Conservation (phyloP, 2,888 invertebrate genomes). For the Stegana nigrithorax region DNA sequence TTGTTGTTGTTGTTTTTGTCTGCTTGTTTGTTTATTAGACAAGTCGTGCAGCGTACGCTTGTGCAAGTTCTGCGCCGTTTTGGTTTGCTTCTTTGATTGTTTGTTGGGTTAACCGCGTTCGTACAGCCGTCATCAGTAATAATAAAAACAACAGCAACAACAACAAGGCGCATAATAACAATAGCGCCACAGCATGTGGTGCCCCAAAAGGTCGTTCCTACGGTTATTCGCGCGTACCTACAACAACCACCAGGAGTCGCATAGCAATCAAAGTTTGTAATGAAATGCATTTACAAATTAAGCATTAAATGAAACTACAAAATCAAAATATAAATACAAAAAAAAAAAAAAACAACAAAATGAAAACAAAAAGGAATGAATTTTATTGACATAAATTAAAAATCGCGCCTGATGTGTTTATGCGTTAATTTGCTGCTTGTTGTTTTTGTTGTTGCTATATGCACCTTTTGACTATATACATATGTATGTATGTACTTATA, state of each 20-base stretch:
- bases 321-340: too few species aligned
- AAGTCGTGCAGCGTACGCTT: neutral
- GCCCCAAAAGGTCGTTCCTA: neutral
- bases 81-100: neutral
- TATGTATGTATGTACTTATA: too few species aligned
- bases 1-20: neutral
- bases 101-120: slow-evolving; percentile 8
- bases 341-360: too few species aligned
- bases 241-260: neutral
- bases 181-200: slow-evolving; percentile 17
- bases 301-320: too few species aligned
- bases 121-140: too few species aligned
- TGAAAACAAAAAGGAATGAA: too few species aligned
- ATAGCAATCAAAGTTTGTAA: neutral
- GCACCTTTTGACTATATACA: too few species aligned
- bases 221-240: too few species aligned
- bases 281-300: neutral
- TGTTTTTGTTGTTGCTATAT: neutral
- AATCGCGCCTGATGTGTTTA: slow-evolving; percentile 64
- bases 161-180: too few species aligned
- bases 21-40: neutral
- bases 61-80: neutral
- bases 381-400: slow-evolving; percentile 43
- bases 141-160: too few species aligned
- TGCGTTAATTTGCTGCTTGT: slow-evolving; percentile 46